Conservation (phyloP, 2,113 vertebrate genomes). For the Tyrannus savana region DNA sequence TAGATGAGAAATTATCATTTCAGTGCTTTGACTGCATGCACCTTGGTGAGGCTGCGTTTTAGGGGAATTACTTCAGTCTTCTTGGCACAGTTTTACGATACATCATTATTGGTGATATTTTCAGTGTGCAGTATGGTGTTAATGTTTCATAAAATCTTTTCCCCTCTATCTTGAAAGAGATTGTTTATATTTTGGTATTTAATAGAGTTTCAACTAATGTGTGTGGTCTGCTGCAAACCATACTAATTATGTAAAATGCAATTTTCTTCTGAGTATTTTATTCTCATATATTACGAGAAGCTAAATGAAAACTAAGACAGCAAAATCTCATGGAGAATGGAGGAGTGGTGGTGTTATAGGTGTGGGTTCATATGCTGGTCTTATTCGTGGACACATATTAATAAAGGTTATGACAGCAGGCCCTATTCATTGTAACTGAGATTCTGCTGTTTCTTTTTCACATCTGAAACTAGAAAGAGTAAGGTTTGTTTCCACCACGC, state of each 20-base stretch:
- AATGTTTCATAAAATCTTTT: not conserved
- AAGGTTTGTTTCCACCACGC: not conserved
- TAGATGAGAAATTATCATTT: not conserved
- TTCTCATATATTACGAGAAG: not conserved
- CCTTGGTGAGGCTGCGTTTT: not conserved
- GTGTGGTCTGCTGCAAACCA: not conserved
- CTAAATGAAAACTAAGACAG: not conserved
- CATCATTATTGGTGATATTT: not conserved
- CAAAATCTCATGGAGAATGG: not conserved
- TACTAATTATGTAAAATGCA: not conserved
- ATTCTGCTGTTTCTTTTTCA: not conserved
- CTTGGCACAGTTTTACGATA: not conserved
- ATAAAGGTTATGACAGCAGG: not conserved
- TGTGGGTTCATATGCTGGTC: not conserved
- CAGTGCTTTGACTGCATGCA: not conserved
- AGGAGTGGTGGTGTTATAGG: not conserved
- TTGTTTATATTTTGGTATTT: not conserved
- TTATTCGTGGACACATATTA: not conserved
- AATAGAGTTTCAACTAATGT: not conserved
- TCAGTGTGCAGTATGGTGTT: not conserved
- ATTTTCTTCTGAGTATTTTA: not conserved
- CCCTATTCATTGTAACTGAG: rapidly evolving
- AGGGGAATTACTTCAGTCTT: not conserved
- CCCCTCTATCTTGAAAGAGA: not conserved
- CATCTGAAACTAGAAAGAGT: not conserved